Conservation (phyloP, 2,888 invertebrate species). For the Cecidostiba fungosa region DNA sequence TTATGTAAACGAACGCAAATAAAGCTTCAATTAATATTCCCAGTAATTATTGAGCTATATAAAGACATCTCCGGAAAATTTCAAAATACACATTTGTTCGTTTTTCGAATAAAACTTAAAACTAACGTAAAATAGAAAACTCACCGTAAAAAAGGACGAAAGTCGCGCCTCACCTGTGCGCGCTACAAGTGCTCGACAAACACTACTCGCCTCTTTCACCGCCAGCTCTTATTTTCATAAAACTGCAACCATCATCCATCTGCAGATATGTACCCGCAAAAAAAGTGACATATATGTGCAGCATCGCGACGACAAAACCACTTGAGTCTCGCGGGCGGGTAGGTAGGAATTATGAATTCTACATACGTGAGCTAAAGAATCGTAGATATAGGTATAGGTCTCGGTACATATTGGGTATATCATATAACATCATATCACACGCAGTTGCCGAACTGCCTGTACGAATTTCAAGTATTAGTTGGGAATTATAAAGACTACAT, state of each 20-base stretch:
- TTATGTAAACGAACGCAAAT: too few relatives aligned
- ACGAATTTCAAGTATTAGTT: too few relatives aligned
- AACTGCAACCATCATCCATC: constrained; percentile 27
- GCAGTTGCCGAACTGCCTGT: too few relatives aligned
- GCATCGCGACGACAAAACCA: neutral
- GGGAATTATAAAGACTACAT: too few relatives aligned
- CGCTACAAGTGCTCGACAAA: constrained; percentile 4
- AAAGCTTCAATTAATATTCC: too few relatives aligned
- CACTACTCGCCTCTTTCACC: neutral
- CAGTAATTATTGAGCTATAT: too few relatives aligned
- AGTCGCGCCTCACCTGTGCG: neutral
- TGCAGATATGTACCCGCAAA: neutral
- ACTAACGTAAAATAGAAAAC: neutral
- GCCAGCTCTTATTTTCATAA: constrained; percentile 1
- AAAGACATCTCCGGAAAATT: too few relatives aligned
- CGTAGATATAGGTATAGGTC: too few relatives aligned
- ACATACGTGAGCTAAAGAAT: too few relatives aligned
- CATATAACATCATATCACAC: too few relatives aligned
- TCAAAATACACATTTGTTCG: too few relatives aligned
- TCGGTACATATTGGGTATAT: too few relatives aligned
- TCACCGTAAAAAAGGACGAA: neutral
- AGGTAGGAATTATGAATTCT: neutral
- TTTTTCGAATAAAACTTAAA: neutral
- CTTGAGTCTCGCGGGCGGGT: neutral
- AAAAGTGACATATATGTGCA: neutral